Base-by-base conservation (phyloP, 2,888 invertebrate genomes). In the Priocnemis perturbator region DNA sequence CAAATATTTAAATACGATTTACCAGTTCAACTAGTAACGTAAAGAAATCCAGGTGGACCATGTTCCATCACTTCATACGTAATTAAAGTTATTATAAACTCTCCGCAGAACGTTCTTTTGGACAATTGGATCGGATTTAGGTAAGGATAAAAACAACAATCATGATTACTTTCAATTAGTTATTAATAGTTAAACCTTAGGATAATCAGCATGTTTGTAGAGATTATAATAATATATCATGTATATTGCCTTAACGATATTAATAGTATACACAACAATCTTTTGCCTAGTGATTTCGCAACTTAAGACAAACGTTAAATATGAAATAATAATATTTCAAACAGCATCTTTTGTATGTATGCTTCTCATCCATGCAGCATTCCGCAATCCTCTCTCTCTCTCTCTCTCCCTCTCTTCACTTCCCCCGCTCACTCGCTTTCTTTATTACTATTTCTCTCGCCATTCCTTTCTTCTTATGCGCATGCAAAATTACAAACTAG, bases 121-220 rank as follows among this genome's bases (percentile, higher is more conserved):
- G 7, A 7, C 14, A 3, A 11, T 11, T 3, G 4, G 37, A 37
- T 11, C 5, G 59, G 45, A 57, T 60, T 64, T 71, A 77, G 70
- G 74, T 74, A 70, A 74, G 75, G 74, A 47, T n/a, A 47, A 17
- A n/a, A 52, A 47, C 74, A 71, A 71, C 48, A 71, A 73, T 60
- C 56, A 79, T 55, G 64, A 68, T 47, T 23, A 83, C 77, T 82
- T 84, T 85, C 82, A 82, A 81, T 82, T 78, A 83, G 76, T 85
- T 83, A 82, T 85, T 85, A 84, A 83, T 82, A 81, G 78, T 85
- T 83, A 83, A 82, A 83, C 69, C 77, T 80, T 80, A 80, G 69
- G 71, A 73, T 82, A 81, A 80, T 82, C 79, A 85, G 76, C 76
- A 82, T 83, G 84, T 70, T 83, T 76, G 69, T 79, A 77, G 73